Evolutionary conservation across 2,113 vertebrate species (phyloP), one percentile per base, ranked within the genome.

Genomic region (Tonatia bakeri): DNA sequence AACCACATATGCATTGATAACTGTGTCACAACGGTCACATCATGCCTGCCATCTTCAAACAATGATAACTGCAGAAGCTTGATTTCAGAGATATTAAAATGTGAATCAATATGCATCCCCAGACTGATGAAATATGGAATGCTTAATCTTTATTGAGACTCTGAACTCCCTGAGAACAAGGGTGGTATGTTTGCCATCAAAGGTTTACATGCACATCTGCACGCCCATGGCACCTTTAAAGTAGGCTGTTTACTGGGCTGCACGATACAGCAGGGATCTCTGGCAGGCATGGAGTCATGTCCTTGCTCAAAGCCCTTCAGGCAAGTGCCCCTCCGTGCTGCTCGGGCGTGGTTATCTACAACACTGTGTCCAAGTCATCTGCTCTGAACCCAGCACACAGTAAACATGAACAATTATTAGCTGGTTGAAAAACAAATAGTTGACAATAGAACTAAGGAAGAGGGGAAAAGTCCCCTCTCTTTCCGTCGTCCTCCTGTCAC

Each of bases 181-280:
- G 6, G 56, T 47, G 3, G 14, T 4, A 5, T 50, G 10, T 17
- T n/a, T 43, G 2, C n/a, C 17, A 7, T 22, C 1, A 1, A 5
- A 20, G 13, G 17, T 40, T 67, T 45, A 26, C 16, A 11, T 12
- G 31, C 17, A 33, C 17, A 33, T 9, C 5, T 4, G 26, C 20
- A 2, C 6, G 11, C 24, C 16, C 16, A 5, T 0, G 4, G 33
- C 19, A 12, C 50, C 38, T 47, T 81, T 47, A 52, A 33, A 59
- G 69, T 24, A 61, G 3, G 1, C 2, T 26, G 9, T 50, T 69
- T 31, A 22, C 17, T 47, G 24, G 31, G 3, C 26, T 8, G 47
- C 15, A 1, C 13, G 11, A 56, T 5, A 0, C 6, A 5, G 4
- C 64, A 5, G 31, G 36, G 75, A 40, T 33, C 43, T 40, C 28